Evolutionary conservation across 2,888 invertebrate genomes (phyloP).

Genomic region (Therioaphis trifolii): DNA sequence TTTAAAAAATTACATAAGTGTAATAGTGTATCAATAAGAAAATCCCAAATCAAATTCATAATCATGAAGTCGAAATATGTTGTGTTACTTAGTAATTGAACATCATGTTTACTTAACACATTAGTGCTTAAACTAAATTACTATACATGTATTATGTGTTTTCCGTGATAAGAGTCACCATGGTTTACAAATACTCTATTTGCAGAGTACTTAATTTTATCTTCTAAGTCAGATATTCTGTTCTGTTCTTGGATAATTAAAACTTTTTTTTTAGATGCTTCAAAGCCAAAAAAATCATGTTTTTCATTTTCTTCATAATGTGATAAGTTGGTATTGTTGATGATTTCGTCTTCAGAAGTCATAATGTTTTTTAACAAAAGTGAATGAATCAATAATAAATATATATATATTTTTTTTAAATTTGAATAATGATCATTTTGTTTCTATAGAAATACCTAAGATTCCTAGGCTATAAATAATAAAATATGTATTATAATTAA

Average conservation of each 20-base stretch:
- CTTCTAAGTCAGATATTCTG: slow-evolving; percentile 36
- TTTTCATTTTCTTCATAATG: slow-evolving; percentile 26
- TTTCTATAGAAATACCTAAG: slow-evolving; percentile 11
- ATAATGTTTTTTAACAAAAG: slow-evolving; percentile 10
- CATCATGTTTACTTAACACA: too few species aligned
- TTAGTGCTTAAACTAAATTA: too few species aligned
- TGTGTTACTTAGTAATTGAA: too few species aligned
- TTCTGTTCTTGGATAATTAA: slow-evolving; percentile 42
- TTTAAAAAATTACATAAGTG: too few species aligned
- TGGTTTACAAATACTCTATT: slow-evolving; percentile 53
- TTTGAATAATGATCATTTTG: neutral
- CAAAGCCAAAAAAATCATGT: slow-evolving; percentile 59
- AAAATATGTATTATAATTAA: too few species aligned
- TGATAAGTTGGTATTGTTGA: slow-evolving; percentile 21
- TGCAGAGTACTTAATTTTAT: slow-evolving; percentile 32
- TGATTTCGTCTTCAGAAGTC: slow-evolving; percentile 41
- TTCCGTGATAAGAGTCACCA: slow-evolving; percentile 58
- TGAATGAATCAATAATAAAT: neutral
- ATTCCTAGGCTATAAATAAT: too few species aligned
- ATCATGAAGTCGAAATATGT: too few species aligned
- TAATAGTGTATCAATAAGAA: too few species aligned
- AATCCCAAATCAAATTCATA: too few species aligned
- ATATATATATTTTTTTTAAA: neutral
- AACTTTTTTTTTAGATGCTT: slow-evolving; percentile 54
- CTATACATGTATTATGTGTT: slow-evolving; percentile 53